Conservation (phyloP, 2,113 vertebrate genomes). For the Rattus rattus region DNA sequence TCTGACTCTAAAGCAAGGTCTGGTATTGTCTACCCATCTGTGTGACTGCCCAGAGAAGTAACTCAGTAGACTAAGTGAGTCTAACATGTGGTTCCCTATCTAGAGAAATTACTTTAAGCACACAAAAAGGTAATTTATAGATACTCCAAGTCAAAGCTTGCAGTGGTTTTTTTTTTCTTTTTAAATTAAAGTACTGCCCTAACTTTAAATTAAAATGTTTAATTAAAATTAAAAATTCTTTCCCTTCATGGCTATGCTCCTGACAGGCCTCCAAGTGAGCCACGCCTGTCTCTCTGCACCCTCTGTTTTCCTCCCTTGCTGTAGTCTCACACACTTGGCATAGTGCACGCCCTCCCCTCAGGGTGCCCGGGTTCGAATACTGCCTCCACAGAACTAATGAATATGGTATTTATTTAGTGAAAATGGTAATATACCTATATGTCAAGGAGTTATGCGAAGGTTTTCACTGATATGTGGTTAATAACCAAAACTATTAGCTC, state of each 20-base stretch:
- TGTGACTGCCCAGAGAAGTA: background rate
- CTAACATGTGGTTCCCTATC: background rate
- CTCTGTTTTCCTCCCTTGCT: background rate
- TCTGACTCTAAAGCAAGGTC: background rate
- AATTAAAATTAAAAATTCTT: background rate
- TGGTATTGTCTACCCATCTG: background rate
- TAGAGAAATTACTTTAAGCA: background rate
- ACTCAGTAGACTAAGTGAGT: background rate
- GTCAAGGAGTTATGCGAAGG: background rate
- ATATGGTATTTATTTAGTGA: background rate
- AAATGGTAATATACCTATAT: too few species aligned
- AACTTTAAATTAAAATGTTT: background rate
- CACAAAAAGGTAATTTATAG: slow-evolving; percentile 17
- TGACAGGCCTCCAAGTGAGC: background rate
- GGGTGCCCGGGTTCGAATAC: background rate
- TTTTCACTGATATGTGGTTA: background rate
- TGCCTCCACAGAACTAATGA: background rate
- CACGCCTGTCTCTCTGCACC: background rate
- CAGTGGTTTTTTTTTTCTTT: background rate
- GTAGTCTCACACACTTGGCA: background rate
- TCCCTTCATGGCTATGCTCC: background rate
- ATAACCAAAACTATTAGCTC: background rate
- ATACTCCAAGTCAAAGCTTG: background rate
- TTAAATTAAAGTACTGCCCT: background rate
- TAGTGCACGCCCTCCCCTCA: background rate